Evolutionary conservation across 2,797 vertebrate species (phyloP).

Genomic region (Gobio occitaniae): DNA sequence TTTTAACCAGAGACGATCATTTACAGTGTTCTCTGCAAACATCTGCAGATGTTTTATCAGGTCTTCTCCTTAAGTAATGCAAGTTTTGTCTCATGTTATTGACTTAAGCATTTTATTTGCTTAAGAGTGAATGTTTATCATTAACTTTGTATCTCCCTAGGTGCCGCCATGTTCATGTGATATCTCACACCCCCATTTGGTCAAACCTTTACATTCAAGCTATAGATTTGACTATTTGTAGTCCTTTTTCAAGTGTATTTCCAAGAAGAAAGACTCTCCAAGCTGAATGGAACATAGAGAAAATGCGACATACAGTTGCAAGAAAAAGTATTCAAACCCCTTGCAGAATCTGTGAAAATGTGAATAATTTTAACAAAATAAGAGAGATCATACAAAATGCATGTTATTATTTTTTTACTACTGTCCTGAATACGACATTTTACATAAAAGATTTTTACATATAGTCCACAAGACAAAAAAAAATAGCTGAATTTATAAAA

Average conservation of each 20-base stretch:
- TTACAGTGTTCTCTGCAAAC: background rate
- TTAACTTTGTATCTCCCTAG: background rate
- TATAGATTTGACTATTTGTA: background rate
- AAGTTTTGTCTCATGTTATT: background rate
- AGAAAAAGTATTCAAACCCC: too few relatives aligned
- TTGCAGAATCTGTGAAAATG: too few relatives aligned
- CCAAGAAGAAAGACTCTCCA: conserved; percentile 27
- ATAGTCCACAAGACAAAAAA: too few relatives aligned
- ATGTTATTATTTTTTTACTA: too few relatives aligned
- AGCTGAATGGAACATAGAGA: conserved; percentile 68
- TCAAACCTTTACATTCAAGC: background rate
- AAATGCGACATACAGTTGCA: conserved; percentile 26
- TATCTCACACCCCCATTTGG: background rate
- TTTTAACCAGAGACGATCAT: background rate
- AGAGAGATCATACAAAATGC: too few relatives aligned
- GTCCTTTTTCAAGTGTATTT: background rate
- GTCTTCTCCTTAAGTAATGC: background rate
- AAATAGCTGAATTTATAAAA: too few relatives aligned
- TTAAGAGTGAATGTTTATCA: background rate
- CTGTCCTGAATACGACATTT: too few relatives aligned
- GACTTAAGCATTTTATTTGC: background rate
- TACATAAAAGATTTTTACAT: too few relatives aligned
- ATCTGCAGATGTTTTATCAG: background rate
- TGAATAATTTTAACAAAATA: too few relatives aligned
- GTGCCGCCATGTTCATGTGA: background rate